A percentile compares a stretch with the other conserved stretches of the same genome.
Evolutionary conservation across 2,113 vertebrate species (phyloP).

Genomic region (Ranitomeya variabilis): DNA sequence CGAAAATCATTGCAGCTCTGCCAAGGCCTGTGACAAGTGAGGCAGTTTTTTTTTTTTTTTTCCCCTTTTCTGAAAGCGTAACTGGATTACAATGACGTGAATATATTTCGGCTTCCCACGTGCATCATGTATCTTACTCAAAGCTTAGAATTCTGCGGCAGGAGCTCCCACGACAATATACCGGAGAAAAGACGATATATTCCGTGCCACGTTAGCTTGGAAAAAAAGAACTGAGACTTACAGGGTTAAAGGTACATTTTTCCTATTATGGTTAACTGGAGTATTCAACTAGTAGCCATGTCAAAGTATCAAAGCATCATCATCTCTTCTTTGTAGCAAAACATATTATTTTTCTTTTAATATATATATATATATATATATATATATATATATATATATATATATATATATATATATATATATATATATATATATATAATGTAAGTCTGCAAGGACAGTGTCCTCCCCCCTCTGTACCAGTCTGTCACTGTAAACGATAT

Average conservation of each 20-base stretch:
- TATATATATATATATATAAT: no score
- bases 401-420: no score
- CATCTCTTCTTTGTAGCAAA: no score
- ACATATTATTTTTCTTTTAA: no score
- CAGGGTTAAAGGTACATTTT: not conserved
- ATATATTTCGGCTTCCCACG: constrained; percentile 53
- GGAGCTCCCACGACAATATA: not conserved
- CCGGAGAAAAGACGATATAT: not conserved
- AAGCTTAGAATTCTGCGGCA: constrained; percentile 19
- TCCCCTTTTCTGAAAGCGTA: constrained; percentile 21
- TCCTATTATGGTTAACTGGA: no score
- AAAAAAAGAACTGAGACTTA: not conserved
- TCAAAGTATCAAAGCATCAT: no score
- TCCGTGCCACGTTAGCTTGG: not conserved
- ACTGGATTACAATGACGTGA: constrained; percentile 54
- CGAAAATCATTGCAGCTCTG: constrained; percentile 53
- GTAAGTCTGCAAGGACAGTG: no score
- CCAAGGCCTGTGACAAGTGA: constrained; percentile 40
- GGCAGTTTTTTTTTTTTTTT: constrained; percentile 31
- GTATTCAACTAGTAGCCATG: no score
- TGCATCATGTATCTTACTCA: constrained; percentile 49
- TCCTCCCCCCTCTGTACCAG: no score
- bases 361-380: no score
- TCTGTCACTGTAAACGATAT: no score
- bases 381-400: no score